These are phyloP conservation scores for Listronotus oregonensis DNA, from an alignment of 1,140 invertebrate genomes.

Conservation along the genomic window DNA sequence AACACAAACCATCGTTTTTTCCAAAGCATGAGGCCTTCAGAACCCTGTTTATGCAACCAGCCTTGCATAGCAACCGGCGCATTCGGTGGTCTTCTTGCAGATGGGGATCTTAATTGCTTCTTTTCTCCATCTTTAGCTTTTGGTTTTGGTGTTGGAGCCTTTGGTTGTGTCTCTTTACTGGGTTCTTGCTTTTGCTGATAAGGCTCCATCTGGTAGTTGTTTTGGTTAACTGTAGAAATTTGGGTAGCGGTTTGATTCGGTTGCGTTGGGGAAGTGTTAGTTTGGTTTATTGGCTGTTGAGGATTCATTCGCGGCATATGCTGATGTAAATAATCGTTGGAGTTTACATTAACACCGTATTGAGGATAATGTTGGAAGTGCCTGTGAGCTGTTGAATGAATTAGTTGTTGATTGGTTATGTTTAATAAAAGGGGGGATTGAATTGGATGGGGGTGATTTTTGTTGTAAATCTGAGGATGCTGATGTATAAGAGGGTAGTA, in stretches of 20 bases:
- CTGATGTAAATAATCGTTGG: slow-evolving; percentile 26
- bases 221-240: slow-evolving; percentile 50
- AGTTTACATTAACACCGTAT: slow-evolving; percentile 44
- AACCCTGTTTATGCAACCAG: slow-evolving; percentile 91
- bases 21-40: slow-evolving; percentile 90
- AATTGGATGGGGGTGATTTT: slow-evolving; percentile 42
- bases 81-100: slow-evolving; percentile 75
- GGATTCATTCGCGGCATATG: slow-evolving; percentile 20
- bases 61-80: slow-evolving; percentile 82
- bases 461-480: slow-evolving; percentile 48
- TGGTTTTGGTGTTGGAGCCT: slow-evolving; percentile 24
- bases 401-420: slow-evolving; percentile 42
- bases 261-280: slow-evolving; percentile 23
- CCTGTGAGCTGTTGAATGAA: slow-evolving; percentile 38
- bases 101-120: slow-evolving; percentile 68
- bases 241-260: slow-evolving; percentile 40
- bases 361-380: slow-evolving; percentile 39
- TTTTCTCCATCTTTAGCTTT: slow-evolving; percentile 37
- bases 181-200: slow-evolving; percentile 23
- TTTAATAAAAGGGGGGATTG: slow-evolving; percentile 42
- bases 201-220: slow-evolving; percentile 32
- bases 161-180: slow-evolving; percentile 12
- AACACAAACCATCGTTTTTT: slow-evolving; percentile 94
- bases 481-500: slow-evolving; percentile 44
- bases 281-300: slow-evolving; percentile 30